phyloP scores from a whole-genome alignment of 1,140 invertebrate species.

The Trachelipus rathkii region DNA sequence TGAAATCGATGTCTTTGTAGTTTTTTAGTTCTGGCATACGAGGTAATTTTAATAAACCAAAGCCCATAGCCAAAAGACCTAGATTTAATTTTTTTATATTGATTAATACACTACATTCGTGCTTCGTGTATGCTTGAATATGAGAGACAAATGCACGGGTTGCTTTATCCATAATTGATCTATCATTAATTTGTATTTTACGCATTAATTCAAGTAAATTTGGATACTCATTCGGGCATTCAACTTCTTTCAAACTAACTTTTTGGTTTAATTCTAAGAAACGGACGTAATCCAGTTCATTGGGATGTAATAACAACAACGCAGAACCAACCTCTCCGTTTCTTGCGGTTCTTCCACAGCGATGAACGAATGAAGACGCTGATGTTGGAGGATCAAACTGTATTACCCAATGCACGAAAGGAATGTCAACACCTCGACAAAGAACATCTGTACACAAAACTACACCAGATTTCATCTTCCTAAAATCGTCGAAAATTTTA shows the following conservation, averaged over 20 bases:
- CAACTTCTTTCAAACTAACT: conserved; percentile 51
- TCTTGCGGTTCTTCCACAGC: conserved; percentile 87
- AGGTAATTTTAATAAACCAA: conserved; percentile 83
- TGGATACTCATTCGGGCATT: conserved; percentile 38
- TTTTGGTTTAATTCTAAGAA: conserved; percentile 92
- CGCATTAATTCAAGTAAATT: conserved; percentile 54
- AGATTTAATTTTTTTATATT: conserved; percentile 83
- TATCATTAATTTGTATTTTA: conserved; percentile 63
- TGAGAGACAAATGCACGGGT: conserved; percentile 93
- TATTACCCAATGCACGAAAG: conserved; percentile 91
- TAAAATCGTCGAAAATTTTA: conserved; percentile 81
- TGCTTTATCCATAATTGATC: conserved; percentile 79
- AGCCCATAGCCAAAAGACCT: conserved; percentile 76
- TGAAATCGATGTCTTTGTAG: conserved; percentile 63
- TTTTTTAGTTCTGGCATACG: conserved; percentile 90
- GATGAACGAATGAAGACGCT: conserved; percentile 82
- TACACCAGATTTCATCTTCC: conserved; percentile 63
- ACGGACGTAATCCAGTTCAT: conserved; percentile 83
- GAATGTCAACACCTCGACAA: conserved; percentile 93
- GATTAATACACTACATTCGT: conserved; percentile 89
- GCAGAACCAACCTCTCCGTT: conserved; percentile 84
- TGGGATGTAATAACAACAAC: conserved; percentile 75
- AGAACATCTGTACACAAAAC: conserved; percentile 94
- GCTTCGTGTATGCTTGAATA: conserved; percentile 87
- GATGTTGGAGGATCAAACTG: conserved; percentile 90